Conservation (phyloP, 2,797 vertebrate genomes). For the Heteromormyrus szaboi region DNA sequence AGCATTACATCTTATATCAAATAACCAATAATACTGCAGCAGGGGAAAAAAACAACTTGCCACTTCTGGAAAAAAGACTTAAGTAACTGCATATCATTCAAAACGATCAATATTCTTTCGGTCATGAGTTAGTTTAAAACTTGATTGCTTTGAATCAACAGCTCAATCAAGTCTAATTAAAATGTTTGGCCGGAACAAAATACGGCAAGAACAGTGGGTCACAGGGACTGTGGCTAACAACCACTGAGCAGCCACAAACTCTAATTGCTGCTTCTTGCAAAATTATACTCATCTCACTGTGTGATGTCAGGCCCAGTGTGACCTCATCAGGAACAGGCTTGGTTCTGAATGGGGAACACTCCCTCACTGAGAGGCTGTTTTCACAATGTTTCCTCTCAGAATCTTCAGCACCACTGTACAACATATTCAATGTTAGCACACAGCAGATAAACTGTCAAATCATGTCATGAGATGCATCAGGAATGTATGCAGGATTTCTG, state of each 20-base stretch:
- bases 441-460: not conserved
- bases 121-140: not conserved
- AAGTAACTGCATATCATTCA: not conserved
- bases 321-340: not conserved
- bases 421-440: not conserved
- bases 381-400: not conserved
- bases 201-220: not conserved
- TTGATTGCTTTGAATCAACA: not conserved
- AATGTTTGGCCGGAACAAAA: not conserved
- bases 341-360: not conserved
- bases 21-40: not conserved
- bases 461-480: not conserved
- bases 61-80: not conserved
- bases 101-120: not conserved
- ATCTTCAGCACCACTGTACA: not conserved
- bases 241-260: not conserved
- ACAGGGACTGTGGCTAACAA: not conserved
- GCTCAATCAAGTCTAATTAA: not conserved
- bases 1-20: not conserved
- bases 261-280: not conserved
- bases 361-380: not conserved
- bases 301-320: conserved; percentile 3
- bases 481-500: not conserved
- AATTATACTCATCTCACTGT: not conserved
- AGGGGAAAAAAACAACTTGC: not conserved